Evolutionary conservation across 2,888 invertebrate species (phyloP), one percentile per base, ranked within the genome.

Genomic region (Pseudococcus jackbeardsleyi): DNA sequence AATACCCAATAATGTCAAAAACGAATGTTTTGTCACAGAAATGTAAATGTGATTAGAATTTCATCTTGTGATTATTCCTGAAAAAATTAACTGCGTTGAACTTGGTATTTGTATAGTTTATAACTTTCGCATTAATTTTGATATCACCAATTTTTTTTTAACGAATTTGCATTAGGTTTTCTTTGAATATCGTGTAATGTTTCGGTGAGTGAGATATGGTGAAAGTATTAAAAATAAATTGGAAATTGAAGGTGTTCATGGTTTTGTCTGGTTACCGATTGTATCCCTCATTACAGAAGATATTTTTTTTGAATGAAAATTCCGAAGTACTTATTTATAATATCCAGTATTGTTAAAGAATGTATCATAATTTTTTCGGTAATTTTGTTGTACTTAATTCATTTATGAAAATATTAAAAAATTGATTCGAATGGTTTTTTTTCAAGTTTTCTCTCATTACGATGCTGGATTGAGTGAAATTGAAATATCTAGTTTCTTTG

Each of bases 21-120:
- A 54, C 17, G 54, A 54, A n/a, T n/a, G 54, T n/a, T 6, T n/a
- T 50, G 48, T 0, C 15, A 50, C 11, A 50, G 48, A 50, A 50
- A 50, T 50, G 48, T 50, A 50, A 50, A 50, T 50, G 48, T 12
- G 48, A 50, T 50, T 42, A 5, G 42, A 42, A 42, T 9, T 42
- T 42, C 42, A 42, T 42, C 42, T 11, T 82, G 79, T 46, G 79
- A 82, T 82, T 82, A 19, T n/a, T n/a, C 19, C 19, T 39, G 77
- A 39, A 77, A 77, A 39, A 33, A 17, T 59, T 19, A 7, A 9
- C 4, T 19, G 22, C 64, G 64, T 22, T 64, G n/a, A 12, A 64
- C 19, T 64, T 9, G 22, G 19, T 64, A 64, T 64, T 64, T 4
- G 64, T 59, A 59, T 11, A 9, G 19, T 22, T 22, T 12, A 39